Base-by-base conservation (phyloP, 53 echinoderm and acorn worm genomes). In the Apostichopus leukothele region DNA sequence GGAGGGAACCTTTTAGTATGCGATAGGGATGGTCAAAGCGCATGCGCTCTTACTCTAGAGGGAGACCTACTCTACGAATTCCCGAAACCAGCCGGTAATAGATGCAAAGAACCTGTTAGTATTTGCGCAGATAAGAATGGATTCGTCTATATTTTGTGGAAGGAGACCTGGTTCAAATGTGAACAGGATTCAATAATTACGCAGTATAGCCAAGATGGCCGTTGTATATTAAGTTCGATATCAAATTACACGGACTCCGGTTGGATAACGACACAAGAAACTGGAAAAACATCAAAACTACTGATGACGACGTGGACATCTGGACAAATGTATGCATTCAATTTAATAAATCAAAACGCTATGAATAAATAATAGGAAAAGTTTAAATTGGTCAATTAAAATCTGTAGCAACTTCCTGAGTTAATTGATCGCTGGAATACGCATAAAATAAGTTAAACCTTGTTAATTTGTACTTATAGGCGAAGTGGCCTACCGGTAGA, bases 81-180 rank as follows among this genome's bases (percentile, higher is more conserved):
- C 23, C 27, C 5, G 63, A 84, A 84, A 26, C 84, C 84, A 13
- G 10, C n/a, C 4, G 39, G 60, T 39, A 39, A 26, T 39, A 20
- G 84, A 60, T 57, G 39, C n/a, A 27, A 84, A 20, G 22, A 60
- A 23, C 84, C 84, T 12, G 26, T 11, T 8, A 84, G 84, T 27
- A 59, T 84, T 12, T 84, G 84, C 23, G 9, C 60, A 61, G 84
- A 84, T 59, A 84, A 60, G 5, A 84, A 84, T 27, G 84, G 84
- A 8, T 84, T 84, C 14, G 18, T 84, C 63, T 84, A 25, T 54
- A 84, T 84, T 60, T 26, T 84, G 12, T 84, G 84, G 66, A 84
- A 27, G 26, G 61, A 57, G 25, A 60, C 55, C 66, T 81, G 53
- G 57, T 23, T 22, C 61, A 59, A 16, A 12, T 26, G 26, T 19